Evolutionary conservation across 2,888 invertebrate species (phyloP).

Genomic region (Dicyrtomina minuta): DNA sequence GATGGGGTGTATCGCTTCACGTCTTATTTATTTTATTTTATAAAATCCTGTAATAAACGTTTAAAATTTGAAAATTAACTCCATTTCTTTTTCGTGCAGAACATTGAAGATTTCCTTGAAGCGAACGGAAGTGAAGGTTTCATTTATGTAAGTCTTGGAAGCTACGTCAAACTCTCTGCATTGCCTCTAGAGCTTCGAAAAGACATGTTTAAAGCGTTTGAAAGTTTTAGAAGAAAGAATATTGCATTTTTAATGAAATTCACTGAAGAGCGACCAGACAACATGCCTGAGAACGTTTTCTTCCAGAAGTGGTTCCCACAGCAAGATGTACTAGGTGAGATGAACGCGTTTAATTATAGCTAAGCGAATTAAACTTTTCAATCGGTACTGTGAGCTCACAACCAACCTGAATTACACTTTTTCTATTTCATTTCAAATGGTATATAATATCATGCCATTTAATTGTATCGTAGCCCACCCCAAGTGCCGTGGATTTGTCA

Average conservation of each 20-base stretch:
- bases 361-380: background rate
- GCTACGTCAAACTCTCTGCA: background rate
- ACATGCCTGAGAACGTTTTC: constrained; percentile 46
- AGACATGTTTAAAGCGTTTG: background rate
- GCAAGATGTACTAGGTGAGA: constrained; percentile 10
- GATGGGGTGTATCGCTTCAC: no score
- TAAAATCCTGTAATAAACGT: no score
- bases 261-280: background rate
- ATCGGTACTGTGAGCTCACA: background rate
- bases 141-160: constrained; percentile 20
- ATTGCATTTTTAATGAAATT: constrained; percentile 14
- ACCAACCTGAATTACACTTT: background rate
- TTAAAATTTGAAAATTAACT: no score
- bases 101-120: background rate
- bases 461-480: constrained; percentile 67
- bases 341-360: background rate
- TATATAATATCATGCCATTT: background rate
- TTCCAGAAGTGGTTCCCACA: constrained; percentile 16
- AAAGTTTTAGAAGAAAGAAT: background rate
- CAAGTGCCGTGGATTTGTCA: constrained; percentile 57
- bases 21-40: no score
- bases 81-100: background rate
- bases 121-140: constrained; percentile 1
- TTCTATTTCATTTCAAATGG: background rate
- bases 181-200: background rate